Percentiles rank a stretch among this genome's conserved stretches.
These are phyloP conservation scores for Epinotia nisella DNA, from an alignment of 2,888 invertebrate species.

Conservation along the genomic window DNA sequence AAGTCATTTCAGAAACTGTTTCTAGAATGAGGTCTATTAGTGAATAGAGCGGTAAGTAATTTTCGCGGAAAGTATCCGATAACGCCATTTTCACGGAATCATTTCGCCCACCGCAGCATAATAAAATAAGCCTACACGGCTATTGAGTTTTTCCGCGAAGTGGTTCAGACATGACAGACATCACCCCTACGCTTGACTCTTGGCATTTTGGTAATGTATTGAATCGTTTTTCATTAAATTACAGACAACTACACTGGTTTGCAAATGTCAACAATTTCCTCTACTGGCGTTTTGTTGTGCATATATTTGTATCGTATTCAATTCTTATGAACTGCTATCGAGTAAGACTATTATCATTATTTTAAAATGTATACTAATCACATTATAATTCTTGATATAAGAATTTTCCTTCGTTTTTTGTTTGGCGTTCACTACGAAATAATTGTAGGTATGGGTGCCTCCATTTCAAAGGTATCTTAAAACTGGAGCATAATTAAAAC, in stretches of 20 bases:
- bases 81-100: conserved; percentile 10
- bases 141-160: conserved; percentile 10
- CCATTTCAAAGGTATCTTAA: too few species aligned
- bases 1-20: background rate
- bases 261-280: too few species aligned
- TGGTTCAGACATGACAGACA: background rate
- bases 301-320: too few species aligned
- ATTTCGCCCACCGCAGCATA: conserved; percentile 5
- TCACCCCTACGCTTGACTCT: background rate
- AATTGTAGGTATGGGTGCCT: too few species aligned
- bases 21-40: conserved; percentile 14
- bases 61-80: conserved; percentile 21
- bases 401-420: too few species aligned
- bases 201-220: conserved; percentile 8
- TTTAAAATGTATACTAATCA: too few species aligned
- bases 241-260: background rate
- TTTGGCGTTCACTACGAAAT: too few species aligned
- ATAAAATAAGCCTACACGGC: background rate
- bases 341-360: too few species aligned
- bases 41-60: background rate
- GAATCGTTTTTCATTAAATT: background rate
- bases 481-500: too few species aligned
- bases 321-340: too few species aligned
- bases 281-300: too few species aligned
- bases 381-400: too few species aligned